Evolutionary conservation across 1,140 invertebrate species (phyloP).

Genomic region (Aphelenchoides fujianensis): DNA sequence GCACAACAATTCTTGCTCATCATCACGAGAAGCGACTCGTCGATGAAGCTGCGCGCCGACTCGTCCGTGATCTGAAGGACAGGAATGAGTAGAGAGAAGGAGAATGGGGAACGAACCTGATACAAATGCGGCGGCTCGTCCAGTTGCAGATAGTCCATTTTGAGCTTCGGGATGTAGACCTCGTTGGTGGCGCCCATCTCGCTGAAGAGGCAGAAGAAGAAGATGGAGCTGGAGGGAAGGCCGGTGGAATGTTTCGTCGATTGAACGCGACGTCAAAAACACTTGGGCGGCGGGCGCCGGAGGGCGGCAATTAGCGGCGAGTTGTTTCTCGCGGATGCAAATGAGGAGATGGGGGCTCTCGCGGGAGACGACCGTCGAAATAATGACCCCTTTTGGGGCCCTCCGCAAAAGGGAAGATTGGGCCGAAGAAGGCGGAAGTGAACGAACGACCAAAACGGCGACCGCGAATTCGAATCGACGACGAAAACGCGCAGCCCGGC

Average conservation of each 20-base stretch:
- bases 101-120: background rate
- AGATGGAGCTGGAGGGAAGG: too few species aligned
- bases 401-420: too few species aligned
- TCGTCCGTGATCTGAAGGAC: constrained; percentile 13
- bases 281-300: background rate
- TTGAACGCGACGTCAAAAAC: background rate
- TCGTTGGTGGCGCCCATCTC: background rate
- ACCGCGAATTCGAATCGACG: too few species aligned
- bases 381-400: too few species aligned
- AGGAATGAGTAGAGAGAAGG: background rate
- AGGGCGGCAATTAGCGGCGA: background rate
- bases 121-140: background rate
- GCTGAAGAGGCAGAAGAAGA: background rate
- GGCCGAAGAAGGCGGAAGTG: too few species aligned
- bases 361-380: too few species aligned
- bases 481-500: too few species aligned
- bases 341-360: too few species aligned
- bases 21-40: constrained; percentile 21
- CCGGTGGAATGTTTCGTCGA: too few species aligned
- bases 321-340: background rate
- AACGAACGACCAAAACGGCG: too few species aligned
- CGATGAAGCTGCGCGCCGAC: background rate
- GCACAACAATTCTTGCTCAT: constrained; percentile 7
- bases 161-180: constrained; percentile 21
- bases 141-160: constrained; percentile 24